Evolutionary conservation across 2,888 invertebrate species (phyloP).

Genomic region (Acanthopleura granulata): DNA sequence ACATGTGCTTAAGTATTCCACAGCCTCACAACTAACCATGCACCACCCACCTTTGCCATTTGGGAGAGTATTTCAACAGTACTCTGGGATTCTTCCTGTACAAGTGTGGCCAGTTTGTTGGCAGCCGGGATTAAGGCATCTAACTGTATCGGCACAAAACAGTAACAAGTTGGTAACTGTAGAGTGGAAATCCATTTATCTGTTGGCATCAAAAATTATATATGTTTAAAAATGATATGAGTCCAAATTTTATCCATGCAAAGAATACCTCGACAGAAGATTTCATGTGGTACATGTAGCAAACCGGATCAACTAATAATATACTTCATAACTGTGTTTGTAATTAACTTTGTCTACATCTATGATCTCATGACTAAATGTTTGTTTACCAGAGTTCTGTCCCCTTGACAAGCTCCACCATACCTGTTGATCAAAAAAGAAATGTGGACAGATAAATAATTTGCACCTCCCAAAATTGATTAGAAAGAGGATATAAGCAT

Average conservation of each 20-base stretch:
- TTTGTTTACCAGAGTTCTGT: constrained; percentile 80
- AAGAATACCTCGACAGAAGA: too few relatives aligned
- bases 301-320: neutral
- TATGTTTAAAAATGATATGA: too few relatives aligned
- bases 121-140: neutral
- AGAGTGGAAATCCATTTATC: too few relatives aligned
- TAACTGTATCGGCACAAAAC: neutral
- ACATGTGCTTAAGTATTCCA: too few relatives aligned
- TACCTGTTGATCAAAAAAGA: constrained; percentile 70
- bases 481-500: too few relatives aligned
- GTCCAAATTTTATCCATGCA: too few relatives aligned
- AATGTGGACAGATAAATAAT: neutral
- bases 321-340: neutral
- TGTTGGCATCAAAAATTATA: too few relatives aligned
- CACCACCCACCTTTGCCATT: neutral
- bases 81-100: neutral
- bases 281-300: too few relatives aligned
- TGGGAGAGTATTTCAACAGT: neutral
- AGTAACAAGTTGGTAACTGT: neutral
- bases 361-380: too few relatives aligned
- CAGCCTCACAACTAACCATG: too few relatives aligned
- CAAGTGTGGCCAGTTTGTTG: neutral
- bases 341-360: too few relatives aligned
- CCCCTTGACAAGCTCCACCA: constrained; percentile 80
- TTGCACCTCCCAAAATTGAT: too few relatives aligned